These are phyloP conservation scores for Corydoras sp. DNA, from an alignment of 2,113 vertebrate species.

Conservation along the genomic window DNA sequence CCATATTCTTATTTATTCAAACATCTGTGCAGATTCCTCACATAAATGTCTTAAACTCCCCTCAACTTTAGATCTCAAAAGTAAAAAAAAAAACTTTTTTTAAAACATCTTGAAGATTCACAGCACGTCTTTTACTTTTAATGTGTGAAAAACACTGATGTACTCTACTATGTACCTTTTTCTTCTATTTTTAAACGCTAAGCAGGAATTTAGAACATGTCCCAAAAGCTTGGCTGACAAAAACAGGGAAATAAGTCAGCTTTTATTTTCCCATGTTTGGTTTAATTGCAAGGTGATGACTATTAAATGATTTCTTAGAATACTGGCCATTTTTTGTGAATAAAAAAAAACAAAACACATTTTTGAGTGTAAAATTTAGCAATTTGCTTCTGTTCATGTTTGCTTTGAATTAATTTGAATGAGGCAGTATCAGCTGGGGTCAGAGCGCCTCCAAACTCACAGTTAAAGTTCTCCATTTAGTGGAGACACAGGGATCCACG, in stretches of 20 bases:
- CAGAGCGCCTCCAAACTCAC: background rate
- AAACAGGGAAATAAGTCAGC: conserved; percentile 12
- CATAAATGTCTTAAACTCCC: background rate
- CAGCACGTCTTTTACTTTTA: too few species aligned
- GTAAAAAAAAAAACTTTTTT: too few species aligned
- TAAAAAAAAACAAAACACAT: background rate
- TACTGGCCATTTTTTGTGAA: background rate
- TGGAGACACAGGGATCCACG: background rate
- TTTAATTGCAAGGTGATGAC: conserved; percentile 6
- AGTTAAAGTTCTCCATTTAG: background rate
- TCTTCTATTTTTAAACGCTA: background rate
- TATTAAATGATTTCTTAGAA: background rate
- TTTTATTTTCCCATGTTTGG: conserved; percentile 5
- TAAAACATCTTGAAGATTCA: too few species aligned
- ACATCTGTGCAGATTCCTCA: conserved; percentile 14
- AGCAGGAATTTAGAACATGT: conserved; percentile 20
- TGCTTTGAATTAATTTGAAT: background rate
- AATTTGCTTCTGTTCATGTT: background rate
- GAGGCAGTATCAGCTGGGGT: background rate
- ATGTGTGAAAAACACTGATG: too few species aligned
- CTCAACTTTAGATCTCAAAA: conserved; percentile 5
- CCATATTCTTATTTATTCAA: conserved; percentile 24
- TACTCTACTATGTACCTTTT: background rate
- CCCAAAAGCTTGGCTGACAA: conserved; percentile 12
- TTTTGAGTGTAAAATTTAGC: background rate